phyloP scores from a whole-genome alignment of 2,113 vertebrate genomes.

The Mormyrus iriodes region DNA sequence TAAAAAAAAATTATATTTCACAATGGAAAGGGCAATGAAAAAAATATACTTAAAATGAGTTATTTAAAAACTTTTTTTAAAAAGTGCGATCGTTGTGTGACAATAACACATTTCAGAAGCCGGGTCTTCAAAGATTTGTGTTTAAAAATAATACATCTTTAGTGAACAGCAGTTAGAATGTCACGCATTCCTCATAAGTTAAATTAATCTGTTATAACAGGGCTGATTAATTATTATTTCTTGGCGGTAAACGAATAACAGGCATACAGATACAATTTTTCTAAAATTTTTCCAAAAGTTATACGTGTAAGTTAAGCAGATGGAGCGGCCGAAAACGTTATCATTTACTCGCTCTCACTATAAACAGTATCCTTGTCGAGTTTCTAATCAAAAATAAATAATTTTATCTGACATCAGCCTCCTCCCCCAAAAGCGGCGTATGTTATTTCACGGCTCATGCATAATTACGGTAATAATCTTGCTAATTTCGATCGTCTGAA shows the following conservation, averaged over 20 bases:
- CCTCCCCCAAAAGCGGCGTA: background rate
- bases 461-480: slow-evolving; percentile 19
- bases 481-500: slow-evolving; percentile 19
- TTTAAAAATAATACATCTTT: background rate
- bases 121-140: background rate
- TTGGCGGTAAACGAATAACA: background rate
- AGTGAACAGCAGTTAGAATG: background rate
- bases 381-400: background rate
- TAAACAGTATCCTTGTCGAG: background rate
- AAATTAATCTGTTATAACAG: background rate
- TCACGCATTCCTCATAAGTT: background rate
- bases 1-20: background rate
- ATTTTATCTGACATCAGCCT: background rate
- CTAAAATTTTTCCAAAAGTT: background rate
- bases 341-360: background rate
- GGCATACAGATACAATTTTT: background rate
- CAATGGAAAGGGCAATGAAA: background rate
- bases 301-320: background rate
- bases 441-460: slow-evolving; percentile 17
- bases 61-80: background rate
- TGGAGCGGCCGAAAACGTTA: background rate
- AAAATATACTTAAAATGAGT: background rate
- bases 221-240: background rate
- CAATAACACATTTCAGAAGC: background rate
- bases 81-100: background rate